Percentiles rank a stretch among this genome's conserved stretches.
Evolutionary conservation across 2,888 invertebrate genomes (phyloP).

Genomic region (Steromphala cineraria): DNA sequence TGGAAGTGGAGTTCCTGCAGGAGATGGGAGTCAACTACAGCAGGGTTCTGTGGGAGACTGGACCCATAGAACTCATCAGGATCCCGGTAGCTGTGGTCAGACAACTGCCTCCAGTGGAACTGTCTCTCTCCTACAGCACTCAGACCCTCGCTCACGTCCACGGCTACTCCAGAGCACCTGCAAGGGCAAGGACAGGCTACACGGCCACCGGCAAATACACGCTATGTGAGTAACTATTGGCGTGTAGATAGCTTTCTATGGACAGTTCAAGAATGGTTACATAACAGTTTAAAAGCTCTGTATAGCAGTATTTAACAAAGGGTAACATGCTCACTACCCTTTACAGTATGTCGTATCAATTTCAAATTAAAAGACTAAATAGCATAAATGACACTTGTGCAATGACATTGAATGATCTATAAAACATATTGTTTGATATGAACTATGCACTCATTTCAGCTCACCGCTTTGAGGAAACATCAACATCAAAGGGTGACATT

Average conservation of each 20-base stretch:
- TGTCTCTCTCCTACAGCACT: constrained; percentile 26
- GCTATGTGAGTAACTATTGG: constrained; percentile 18
- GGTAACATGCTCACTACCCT: too few relatives aligned
- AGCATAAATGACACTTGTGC: too few relatives aligned
- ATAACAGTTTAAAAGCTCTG: too few relatives aligned
- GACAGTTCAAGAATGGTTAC: too few relatives aligned
- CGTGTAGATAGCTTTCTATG: neutral
- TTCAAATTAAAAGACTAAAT: too few relatives aligned
- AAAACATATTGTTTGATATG: too few relatives aligned
- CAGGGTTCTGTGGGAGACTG: constrained; percentile 7
- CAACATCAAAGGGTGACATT: constrained; percentile 17
- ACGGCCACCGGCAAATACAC: constrained; percentile 24
- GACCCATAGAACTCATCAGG: constrained; percentile 22
- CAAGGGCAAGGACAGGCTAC: constrained; percentile 20
- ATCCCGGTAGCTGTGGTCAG: constrained; percentile 27
- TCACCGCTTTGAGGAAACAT: constrained; percentile 5
- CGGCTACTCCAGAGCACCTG: constrained; percentile 24
- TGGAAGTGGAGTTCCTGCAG: constrained; percentile 12
- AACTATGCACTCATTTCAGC: constrained; percentile 11
- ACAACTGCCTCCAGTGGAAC: constrained; percentile 32
- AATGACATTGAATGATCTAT: too few relatives aligned
- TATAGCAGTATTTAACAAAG: too few relatives aligned
- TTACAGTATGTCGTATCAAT: too few relatives aligned
- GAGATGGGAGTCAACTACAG: constrained; percentile 31
- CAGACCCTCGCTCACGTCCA: constrained; percentile 21